Conservation (phyloP, 1,140 invertebrate species). For the Temnothorax curvispinosus region DNA sequence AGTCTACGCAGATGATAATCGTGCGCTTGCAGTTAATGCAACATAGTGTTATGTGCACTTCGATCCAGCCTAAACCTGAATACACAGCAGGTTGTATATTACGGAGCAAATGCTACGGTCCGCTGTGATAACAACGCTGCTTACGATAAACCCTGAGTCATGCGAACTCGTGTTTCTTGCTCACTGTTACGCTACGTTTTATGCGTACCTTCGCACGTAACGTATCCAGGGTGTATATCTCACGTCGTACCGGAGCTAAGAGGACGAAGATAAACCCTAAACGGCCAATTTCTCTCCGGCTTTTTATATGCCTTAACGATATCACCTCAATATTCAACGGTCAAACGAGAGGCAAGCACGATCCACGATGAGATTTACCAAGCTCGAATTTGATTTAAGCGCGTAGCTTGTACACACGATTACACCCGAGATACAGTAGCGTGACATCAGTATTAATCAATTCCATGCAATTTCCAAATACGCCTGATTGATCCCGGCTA, state of each 20-base stretch:
- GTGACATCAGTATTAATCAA: slow-evolving; percentile 60
- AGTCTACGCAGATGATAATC: slow-evolving; percentile 59
- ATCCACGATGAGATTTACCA: neutral
- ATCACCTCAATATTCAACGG: neutral
- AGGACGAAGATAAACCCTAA: neutral
- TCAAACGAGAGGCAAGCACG: neutral
- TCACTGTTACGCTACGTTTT: slow-evolving; percentile 28
- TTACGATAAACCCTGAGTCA: slow-evolving; percentile 56
- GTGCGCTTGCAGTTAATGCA: slow-evolving; percentile 56
- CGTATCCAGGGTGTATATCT: neutral
- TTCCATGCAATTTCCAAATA: slow-evolving; percentile 64
- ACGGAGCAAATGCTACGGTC: slow-evolving; percentile 52
- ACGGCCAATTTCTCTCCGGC: neutral
- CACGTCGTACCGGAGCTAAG: neutral
- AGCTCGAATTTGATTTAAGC: slow-evolving; percentile 42
- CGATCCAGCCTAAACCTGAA: slow-evolving; percentile 60
- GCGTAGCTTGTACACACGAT: slow-evolving; percentile 45
- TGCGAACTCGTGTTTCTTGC: slow-evolving; percentile 50
- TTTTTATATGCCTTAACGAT: slow-evolving; percentile 8
- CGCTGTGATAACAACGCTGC: slow-evolving; percentile 47
- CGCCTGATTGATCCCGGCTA: slow-evolving; percentile 70
- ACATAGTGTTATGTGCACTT: slow-evolving; percentile 59
- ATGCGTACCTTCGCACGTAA: neutral
- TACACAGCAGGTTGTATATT: slow-evolving; percentile 59
- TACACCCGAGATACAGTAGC: slow-evolving; percentile 41